Percentiles rank a stretch among this genome's conserved stretches.
Conservation (phyloP, 2,888 invertebrate genomes). For the Aporophyla nigra region DNA sequence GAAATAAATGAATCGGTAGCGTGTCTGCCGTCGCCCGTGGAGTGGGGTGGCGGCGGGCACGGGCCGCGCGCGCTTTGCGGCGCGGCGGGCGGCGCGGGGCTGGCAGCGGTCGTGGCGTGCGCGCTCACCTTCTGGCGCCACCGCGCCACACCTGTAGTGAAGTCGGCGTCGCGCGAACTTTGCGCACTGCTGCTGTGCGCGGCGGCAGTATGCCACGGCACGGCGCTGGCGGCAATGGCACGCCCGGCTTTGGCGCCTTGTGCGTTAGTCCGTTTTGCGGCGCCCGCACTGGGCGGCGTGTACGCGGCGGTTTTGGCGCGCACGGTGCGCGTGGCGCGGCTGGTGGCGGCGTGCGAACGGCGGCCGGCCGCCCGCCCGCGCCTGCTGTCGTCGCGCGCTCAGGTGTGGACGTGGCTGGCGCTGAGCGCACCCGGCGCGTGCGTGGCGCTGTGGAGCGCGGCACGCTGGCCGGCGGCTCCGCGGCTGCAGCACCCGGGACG, state of each 20-base stretch:
- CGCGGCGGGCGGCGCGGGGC: constrained; percentile 92
- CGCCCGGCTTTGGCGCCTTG: constrained; percentile 69
- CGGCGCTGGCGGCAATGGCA: constrained; percentile 92
- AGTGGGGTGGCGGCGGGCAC: constrained; percentile 88
- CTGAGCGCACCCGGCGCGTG: constrained; percentile 88
- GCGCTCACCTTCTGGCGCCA: constrained; percentile 88
- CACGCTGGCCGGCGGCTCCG: constrained; percentile 86
- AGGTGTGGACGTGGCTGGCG: constrained; percentile 91
- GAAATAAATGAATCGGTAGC: constrained; percentile 72
- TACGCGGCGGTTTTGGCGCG: constrained; percentile 76
- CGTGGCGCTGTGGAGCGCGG: constrained; percentile 92
- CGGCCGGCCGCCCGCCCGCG: constrained; percentile 73
- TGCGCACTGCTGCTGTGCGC: constrained; percentile 92
- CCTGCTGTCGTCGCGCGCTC: constrained; percentile 85
- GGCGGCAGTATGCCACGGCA: constrained; percentile 79
- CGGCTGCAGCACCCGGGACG: constrained; percentile 88
- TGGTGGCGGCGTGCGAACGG: constrained; percentile 75
- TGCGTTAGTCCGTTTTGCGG: constrained; percentile 69
- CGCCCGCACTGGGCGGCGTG: constrained; percentile 73
- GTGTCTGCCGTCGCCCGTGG: constrained; percentile 91
- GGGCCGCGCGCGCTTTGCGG: constrained; percentile 67
- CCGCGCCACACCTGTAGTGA: constrained; percentile 93
- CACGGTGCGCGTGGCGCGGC: constrained; percentile 74
- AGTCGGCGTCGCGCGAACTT: constrained; percentile 92
- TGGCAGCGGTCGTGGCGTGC: constrained; percentile 91